These are phyloP conservation scores for Platypus cylindrus DNA, from an alignment of 2,888 invertebrate genomes.

Conservation along the genomic window DNA sequence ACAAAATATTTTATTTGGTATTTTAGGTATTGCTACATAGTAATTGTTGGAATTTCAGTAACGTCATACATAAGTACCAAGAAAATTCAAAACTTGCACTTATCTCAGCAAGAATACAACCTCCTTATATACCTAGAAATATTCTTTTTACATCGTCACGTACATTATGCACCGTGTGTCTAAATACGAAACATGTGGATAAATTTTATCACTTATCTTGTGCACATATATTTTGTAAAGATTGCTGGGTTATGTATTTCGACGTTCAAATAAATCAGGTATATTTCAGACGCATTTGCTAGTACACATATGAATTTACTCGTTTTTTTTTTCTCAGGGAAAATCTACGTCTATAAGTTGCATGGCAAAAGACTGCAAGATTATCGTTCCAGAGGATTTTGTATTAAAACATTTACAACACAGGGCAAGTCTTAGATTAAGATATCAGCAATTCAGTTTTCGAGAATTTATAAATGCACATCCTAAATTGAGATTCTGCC, in stretches of 20 bases:
- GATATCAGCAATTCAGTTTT: conserved; percentile 92
- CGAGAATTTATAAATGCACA: conserved; percentile 92
- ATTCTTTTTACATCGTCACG: conserved; percentile 27
- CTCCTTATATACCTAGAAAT: conserved; percentile 33
- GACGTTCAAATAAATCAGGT: conserved; percentile 92
- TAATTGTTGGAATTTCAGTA: conserved; percentile 79
- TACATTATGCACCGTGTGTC: conserved; percentile 66
- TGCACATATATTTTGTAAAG: conserved; percentile 87
- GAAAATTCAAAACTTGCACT: conserved; percentile 52
- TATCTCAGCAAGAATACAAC: conserved; percentile 46
- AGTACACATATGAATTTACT: not conserved
- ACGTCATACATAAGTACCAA: conserved; percentile 69
- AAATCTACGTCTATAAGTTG: conserved; percentile 82
- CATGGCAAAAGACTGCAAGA: conserved; percentile 91
- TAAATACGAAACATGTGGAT: conserved; percentile 46
- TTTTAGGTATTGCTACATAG: conserved; percentile 67
- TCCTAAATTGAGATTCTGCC: conserved; percentile 84
- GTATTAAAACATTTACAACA: conserved; percentile 67
- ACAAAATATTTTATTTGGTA: too few species aligned
- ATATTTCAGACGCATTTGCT: conserved; percentile 22
- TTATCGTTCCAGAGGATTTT: conserved; percentile 93
- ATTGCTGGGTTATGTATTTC: conserved; percentile 94
- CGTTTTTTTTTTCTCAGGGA: conserved; percentile 35
- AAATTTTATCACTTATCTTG: conserved; percentile 75
- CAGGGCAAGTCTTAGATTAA: conserved; percentile 71